A percentile compares a stretch with the other conserved stretches of the same genome.
Evolutionary conservation across 1,140 invertebrate genomes (phyloP).

Genomic region (Glossosoma conforme): DNA sequence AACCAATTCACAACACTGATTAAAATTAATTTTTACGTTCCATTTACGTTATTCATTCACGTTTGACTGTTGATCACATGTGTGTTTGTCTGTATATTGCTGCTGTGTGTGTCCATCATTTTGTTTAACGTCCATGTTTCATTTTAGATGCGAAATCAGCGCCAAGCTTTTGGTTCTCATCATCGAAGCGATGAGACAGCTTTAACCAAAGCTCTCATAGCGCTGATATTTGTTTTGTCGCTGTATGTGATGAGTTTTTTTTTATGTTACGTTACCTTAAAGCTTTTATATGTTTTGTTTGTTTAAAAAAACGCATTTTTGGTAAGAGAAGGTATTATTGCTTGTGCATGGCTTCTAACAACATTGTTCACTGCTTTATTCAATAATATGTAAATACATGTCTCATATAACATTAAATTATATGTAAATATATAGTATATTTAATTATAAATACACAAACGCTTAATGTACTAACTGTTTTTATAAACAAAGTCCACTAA

Average conservation of each 20-base stretch:
- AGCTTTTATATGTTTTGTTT: slow-evolving; percentile 8
- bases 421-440: background rate
- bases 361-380: background rate
- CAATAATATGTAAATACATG: background rate
- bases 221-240: slow-evolving; percentile 25
- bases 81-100: too few relatives aligned
- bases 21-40: too few relatives aligned
- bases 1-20: too few relatives aligned
- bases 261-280: slow-evolving; percentile 10
- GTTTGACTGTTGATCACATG: too few relatives aligned
- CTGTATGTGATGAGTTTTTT: slow-evolving; percentile 24
- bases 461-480: too few relatives aligned
- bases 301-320: too few relatives aligned
- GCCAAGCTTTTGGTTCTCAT: slow-evolving; percentile 26
- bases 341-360: background rate
- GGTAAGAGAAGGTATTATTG: too few relatives aligned
- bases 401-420: background rate
- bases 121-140: slow-evolving; percentile 1
- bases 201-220: slow-evolving; percentile 23
- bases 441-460: background rate
- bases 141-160: slow-evolving; percentile 26
- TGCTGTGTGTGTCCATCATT: background rate
- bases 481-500: too few relatives aligned
- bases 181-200: slow-evolving; percentile 29
- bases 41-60: too few relatives aligned